Conservation (phyloP, 2,113 vertebrate species). For the Tachycineta bicolor region DNA sequence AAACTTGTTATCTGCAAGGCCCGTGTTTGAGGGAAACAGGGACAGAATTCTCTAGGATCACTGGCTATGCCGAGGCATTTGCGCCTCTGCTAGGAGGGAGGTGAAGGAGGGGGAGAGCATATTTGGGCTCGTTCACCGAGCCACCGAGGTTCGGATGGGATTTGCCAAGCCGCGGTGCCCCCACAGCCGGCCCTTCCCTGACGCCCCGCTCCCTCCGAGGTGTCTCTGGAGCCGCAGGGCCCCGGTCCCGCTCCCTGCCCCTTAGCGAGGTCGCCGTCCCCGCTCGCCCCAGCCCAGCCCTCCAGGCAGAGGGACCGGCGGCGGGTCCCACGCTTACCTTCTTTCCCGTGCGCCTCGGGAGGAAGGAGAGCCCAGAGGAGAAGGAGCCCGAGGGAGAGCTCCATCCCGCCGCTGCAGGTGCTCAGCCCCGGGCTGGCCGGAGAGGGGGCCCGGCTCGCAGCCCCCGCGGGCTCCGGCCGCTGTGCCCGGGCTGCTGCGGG, state of each 20-base stretch:
- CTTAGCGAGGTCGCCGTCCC: not conserved
- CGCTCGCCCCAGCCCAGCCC: not conserved
- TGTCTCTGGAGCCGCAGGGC: not conserved
- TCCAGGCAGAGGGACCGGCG: not conserved
- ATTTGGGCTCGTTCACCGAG: not conserved
- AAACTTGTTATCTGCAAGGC: slow-evolving; percentile 38
- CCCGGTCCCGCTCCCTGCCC: not conserved
- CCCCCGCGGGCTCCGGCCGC: slow-evolving; percentile 16
- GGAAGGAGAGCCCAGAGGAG: slow-evolving; percentile 2
- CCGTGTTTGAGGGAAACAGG: not conserved
- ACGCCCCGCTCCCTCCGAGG: not conserved
- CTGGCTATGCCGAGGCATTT: not conserved
- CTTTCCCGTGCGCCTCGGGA: slow-evolving; percentile 15
- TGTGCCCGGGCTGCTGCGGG: not conserved
- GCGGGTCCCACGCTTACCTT: slow-evolving; percentile 32
- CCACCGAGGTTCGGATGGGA: not conserved
- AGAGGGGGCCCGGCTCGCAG: not conserved
- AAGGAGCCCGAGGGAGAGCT: not conserved
- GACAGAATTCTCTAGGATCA: not conserved
- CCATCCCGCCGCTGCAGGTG: not conserved
- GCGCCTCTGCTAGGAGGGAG: not conserved
- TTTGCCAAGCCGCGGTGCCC: not conserved
- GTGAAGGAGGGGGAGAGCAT: not conserved
- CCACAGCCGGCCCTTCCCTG: not conserved
- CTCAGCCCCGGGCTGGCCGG: not conserved